These are phyloP conservation scores for Xylocampa areola DNA, from an alignment of 2,888 invertebrate genomes.

Conservation along the genomic window DNA sequence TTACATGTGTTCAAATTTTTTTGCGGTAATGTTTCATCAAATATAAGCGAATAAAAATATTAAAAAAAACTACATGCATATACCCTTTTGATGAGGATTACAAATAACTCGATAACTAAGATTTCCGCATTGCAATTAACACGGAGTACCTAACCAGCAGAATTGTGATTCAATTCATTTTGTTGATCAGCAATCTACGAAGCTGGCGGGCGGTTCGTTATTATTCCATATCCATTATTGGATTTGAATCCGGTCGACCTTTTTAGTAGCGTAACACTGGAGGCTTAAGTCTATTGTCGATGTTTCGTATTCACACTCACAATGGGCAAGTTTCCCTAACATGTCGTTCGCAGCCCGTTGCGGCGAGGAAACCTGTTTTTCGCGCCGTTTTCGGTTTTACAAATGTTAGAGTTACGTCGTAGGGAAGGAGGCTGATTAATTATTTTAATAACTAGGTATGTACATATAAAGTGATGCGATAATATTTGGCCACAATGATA, in stretches of 20 bases:
- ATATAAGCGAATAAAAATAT: too few species aligned
- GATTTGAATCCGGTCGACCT: conserved; percentile 37
- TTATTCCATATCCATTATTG: conserved; percentile 31
- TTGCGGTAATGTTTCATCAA: too few species aligned
- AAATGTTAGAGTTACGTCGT: conserved; percentile 23
- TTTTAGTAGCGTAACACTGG: conserved; percentile 30
- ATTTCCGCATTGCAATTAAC: too few species aligned
- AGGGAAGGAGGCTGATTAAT: too few species aligned
- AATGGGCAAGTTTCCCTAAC: conserved; percentile 41
- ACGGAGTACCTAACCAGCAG: not conserved
- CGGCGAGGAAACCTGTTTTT: conserved; percentile 26
- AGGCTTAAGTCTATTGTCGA: conserved; percentile 28
- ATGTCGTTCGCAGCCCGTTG: conserved; percentile 40
- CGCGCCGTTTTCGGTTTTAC: conserved; percentile 21
- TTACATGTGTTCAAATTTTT: too few species aligned
- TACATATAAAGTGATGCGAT: too few species aligned
- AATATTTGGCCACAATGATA: too few species aligned
- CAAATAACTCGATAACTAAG: too few species aligned
- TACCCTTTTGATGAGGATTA: too few species aligned
- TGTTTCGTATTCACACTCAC: conserved; percentile 32
- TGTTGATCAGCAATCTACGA: conserved; percentile 6
- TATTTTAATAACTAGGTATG: too few species aligned
- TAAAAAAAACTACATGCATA: too few species aligned
- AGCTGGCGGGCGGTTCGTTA: conserved; percentile 17
- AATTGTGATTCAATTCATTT: not conserved